These are phyloP conservation scores for Phenganax stokvisi DNA, from an alignment of 92 coral and sea anemone species.

Conservation along the genomic window DNA sequence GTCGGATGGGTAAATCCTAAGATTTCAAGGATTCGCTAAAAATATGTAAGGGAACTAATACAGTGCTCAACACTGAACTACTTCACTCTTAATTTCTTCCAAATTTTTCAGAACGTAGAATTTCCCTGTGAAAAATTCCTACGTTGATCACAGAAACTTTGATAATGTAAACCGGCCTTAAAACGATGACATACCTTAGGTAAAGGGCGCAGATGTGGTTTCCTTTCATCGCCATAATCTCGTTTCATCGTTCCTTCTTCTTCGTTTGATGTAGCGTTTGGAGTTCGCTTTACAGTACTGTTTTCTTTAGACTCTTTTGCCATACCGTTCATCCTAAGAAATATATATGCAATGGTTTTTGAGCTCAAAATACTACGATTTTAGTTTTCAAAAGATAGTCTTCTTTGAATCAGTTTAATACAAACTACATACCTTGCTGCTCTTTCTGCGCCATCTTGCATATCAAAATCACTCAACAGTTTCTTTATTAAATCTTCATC, in stretches of 20 bases:
- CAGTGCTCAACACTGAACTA: too few relatives aligned
- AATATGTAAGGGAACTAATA: too few relatives aligned
- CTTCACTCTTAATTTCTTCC: too few relatives aligned
- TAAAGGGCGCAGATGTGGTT: constrained; percentile 18
- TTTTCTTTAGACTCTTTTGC: neutral
- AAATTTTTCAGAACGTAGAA: too few relatives aligned
- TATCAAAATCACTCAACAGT: constrained; percentile 14
- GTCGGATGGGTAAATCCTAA: too few relatives aligned
- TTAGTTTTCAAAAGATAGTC: neutral
- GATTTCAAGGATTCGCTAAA: too few relatives aligned
- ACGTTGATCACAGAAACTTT: too few relatives aligned
- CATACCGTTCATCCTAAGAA: constrained; percentile 11
- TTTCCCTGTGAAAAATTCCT: too few relatives aligned
- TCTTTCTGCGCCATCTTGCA: constrained; percentile 4
- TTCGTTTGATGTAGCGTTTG: neutral
- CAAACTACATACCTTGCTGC: constrained; percentile 6
- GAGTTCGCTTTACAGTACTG: constrained; percentile 8
- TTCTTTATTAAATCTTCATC: constrained; percentile 32
- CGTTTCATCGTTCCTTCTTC: constrained; percentile 35
- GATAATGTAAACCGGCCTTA: too few relatives aligned
- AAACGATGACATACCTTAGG: constrained; percentile 1
- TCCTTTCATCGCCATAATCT: neutral
- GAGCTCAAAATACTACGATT: neutral
- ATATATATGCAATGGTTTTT: neutral
- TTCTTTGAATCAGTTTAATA: neutral